Percentiles rank a stretch among this genome's conserved stretches.
Conservation (phyloP, 2,113 vertebrate genomes). For the Sinocyclocheilus anshuiensis region DNA sequence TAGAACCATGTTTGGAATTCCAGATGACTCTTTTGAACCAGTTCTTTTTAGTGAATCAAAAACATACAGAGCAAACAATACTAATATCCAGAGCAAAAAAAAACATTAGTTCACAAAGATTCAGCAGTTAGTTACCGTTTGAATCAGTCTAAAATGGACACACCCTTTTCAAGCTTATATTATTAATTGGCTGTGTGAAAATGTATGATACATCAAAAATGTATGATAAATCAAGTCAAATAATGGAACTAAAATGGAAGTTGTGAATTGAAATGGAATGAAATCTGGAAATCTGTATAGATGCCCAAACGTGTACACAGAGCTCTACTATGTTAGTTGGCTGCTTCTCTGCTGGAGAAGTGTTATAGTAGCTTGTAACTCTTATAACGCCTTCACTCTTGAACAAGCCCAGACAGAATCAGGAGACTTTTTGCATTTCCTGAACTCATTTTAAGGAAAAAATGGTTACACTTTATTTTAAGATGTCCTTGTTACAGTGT, state of each 20-base stretch:
- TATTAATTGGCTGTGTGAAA: not conserved
- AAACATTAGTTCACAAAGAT: too few relatives aligned
- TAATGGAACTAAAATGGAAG: not conserved
- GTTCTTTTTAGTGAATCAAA: not conserved
- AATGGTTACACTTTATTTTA: too few relatives aligned
- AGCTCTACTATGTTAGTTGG: not conserved
- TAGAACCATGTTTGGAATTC: too few relatives aligned
- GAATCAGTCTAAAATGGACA: not conserved
- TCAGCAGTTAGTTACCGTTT: too few relatives aligned
- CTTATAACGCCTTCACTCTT: not conserved
- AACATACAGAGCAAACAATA: not conserved
- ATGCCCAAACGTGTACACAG: not conserved
- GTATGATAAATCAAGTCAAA: not conserved
- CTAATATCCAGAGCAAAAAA: not conserved
- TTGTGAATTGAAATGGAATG: not conserved
- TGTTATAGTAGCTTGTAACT: not conserved
- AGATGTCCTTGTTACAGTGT: too few relatives aligned
- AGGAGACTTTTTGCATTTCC: not conserved
- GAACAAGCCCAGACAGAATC: conserved; percentile 9
- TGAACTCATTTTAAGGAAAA: not conserved
- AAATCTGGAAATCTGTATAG: not conserved
- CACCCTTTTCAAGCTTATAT: not conserved
- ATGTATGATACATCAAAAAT: too few relatives aligned
- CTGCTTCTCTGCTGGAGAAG: not conserved
- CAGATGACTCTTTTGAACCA: not conserved